Conservation (phyloP, 2,888 invertebrate species). For the Mellilla xanthometata region DNA sequence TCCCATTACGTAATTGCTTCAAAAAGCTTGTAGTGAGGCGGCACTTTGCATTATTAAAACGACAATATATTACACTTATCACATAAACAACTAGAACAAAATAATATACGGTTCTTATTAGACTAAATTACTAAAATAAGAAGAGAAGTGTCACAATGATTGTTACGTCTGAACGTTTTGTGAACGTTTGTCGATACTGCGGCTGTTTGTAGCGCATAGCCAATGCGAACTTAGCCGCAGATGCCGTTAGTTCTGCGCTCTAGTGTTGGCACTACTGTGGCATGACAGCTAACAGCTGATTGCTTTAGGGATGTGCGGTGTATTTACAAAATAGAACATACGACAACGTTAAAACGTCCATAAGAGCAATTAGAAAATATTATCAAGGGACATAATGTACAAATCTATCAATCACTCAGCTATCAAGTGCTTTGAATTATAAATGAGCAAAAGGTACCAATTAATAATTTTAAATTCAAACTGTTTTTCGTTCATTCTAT, state of each 20-base stretch:
- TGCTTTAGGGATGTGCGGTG: slow-evolving; percentile 47
- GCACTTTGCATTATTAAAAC: slow-evolving; percentile 72
- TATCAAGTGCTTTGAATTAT: too few species aligned
- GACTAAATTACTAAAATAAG: slow-evolving; percentile 72
- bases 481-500: too few species aligned
- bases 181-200: slow-evolving; percentile 81
- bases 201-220: slow-evolving; percentile 70
- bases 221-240: slow-evolving; percentile 62
- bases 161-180: slow-evolving; percentile 78
- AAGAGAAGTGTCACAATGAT: slow-evolving; percentile 75
- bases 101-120: slow-evolving; percentile 63
- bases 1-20: slow-evolving; percentile 82
- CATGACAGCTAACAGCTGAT: slow-evolving; percentile 78
- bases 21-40: slow-evolving; percentile 70
- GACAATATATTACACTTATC: slow-evolving; percentile 72
- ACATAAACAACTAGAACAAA: slow-evolving; percentile 73
- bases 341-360: too few species aligned
- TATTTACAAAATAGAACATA: slow-evolving; percentile 6
- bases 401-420: too few species aligned
- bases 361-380: too few species aligned
- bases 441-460: too few species aligned
- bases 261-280: slow-evolving; percentile 59
- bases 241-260: slow-evolving; percentile 33
- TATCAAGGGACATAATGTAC: too few species aligned
- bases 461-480: too few species aligned